These are phyloP conservation scores for Danio aesculapii DNA, from an alignment of 2,797 vertebrate species.

Conservation along the genomic window DNA sequence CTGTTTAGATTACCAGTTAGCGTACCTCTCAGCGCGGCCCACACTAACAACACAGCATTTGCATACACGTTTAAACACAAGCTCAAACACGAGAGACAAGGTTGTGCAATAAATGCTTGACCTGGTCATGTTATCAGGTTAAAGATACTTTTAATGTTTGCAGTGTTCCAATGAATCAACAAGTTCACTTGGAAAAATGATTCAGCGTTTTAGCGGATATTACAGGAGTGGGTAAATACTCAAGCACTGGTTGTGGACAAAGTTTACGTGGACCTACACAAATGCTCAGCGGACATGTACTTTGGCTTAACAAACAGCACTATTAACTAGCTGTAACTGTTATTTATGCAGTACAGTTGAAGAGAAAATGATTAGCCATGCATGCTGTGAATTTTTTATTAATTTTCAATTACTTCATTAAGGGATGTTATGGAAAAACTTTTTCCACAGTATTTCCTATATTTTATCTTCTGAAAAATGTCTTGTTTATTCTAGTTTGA, in stretches of 20 bases:
- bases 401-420: too few species aligned
- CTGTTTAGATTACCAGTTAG: not conserved
- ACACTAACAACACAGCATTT: not conserved
- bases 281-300: not conserved
- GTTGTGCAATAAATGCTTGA: slow-evolving; percentile 7
- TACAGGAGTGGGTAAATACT: not conserved
- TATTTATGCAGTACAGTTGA: too few species aligned
- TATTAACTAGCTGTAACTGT: not conserved
- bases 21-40: not conserved
- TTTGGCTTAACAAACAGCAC: not conserved
- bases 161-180: not conserved
- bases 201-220: not conserved
- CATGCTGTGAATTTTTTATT: too few species aligned
- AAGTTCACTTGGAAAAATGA: not conserved
- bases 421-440: too few species aligned
- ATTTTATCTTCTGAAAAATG: too few species aligned
- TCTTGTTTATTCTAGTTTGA: too few species aligned
- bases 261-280: not conserved
- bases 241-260: not conserved
- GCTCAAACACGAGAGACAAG: not conserved
- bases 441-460: too few species aligned
- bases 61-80: not conserved
- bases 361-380: too few species aligned
- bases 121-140: slow-evolving; percentile 23
- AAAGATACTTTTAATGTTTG: slow-evolving; percentile 27